Percentiles rank a stretch among this genome's conserved stretches.
These are phyloP conservation scores for Dendrophyllia cribrosa DNA, from an alignment of 64 coral and sea anemone genomes.

Conservation along the genomic window DNA sequence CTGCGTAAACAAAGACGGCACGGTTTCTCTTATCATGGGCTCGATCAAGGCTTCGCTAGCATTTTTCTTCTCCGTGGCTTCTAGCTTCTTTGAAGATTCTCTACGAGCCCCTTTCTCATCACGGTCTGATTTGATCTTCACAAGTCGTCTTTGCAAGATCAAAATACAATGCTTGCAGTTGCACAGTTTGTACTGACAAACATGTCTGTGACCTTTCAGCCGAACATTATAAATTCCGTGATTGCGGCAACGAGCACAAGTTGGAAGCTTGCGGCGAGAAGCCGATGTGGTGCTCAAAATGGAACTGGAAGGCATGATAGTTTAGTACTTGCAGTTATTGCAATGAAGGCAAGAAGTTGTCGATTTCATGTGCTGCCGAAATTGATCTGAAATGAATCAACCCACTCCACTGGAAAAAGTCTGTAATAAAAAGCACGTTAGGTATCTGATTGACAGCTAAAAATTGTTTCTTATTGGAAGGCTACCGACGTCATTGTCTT, in stretches of 20 bases:
- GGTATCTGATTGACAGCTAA: slow-evolving; percentile 23
- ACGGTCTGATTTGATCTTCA: background rate
- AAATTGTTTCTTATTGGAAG: background rate
- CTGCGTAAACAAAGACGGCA: background rate
- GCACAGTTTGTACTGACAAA: background rate
- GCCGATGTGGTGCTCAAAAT: background rate
- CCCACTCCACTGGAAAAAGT: too few relatives aligned
- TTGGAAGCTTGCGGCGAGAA: background rate
- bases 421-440: background rate
- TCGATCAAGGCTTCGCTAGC: background rate
- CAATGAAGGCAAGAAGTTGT: background rate
- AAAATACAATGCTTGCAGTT: slow-evolving; percentile 18
- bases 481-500: too few relatives aligned
- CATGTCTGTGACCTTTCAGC: slow-evolving; percentile 23
- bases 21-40: background rate
- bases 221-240: slow-evolving; percentile 26
- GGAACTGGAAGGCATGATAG: background rate
- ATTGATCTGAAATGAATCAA: too few relatives aligned
- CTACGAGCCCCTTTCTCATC: background rate
- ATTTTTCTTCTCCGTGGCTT: background rate
- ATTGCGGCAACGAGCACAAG: slow-evolving; percentile 25
- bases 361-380: background rate
- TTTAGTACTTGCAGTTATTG: background rate
- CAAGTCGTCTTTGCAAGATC: background rate
- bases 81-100: background rate